Base-by-base conservation (phyloP, 2,113 vertebrate species). In the Ramphastos sulfuratus region DNA sequence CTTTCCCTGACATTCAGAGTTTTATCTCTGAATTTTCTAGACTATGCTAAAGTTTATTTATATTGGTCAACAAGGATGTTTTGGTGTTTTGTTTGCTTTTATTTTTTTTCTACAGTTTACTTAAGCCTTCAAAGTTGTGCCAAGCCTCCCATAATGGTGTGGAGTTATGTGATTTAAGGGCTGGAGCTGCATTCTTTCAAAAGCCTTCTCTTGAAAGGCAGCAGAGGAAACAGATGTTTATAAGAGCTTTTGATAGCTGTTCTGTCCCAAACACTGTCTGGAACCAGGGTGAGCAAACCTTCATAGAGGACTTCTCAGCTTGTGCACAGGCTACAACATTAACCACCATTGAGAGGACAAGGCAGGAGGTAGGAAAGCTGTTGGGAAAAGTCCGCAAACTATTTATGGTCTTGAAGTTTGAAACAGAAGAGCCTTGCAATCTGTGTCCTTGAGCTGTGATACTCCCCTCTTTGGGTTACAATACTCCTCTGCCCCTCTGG, bases 301-400 rank as follows among this genome's bases (percentile, higher is more conserved):
- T 39, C 28, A 37, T 10, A 15, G 63, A 75, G 23, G 37, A 18
- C 46, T 63, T 78, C 24, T 23, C 90, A 89, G 30, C 10, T 42
- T 4, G 3, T 39, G 55, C 19, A 6, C 14, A 1, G 6, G 24
- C 55, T 46, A 24, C 52, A 50, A 7, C 16, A 17, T 24, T 23
- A 50, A 54, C 7, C 35, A 42, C 27, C 54, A 24, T 0, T 0
- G 1, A 27, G 16, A 56, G 10, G 52, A 70, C 55, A 61, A 48
- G 60, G 56, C 42, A 89, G 71, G 0, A 0, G 5, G 17, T 12
- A 61, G 63, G 35, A 58, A 79, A 69, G 79, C 33, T 69, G 55
- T 3, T 64, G 30, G 60, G 67, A 61, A 85, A 87, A 80, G 31
- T 15, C 44, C 59, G 44, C 25, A 31, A 37, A 56, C 25, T 42